These are phyloP conservation scores for Diceros bicornis DNA, from an alignment of 2,797 vertebrate species.

Conservation along the genomic window DNA sequence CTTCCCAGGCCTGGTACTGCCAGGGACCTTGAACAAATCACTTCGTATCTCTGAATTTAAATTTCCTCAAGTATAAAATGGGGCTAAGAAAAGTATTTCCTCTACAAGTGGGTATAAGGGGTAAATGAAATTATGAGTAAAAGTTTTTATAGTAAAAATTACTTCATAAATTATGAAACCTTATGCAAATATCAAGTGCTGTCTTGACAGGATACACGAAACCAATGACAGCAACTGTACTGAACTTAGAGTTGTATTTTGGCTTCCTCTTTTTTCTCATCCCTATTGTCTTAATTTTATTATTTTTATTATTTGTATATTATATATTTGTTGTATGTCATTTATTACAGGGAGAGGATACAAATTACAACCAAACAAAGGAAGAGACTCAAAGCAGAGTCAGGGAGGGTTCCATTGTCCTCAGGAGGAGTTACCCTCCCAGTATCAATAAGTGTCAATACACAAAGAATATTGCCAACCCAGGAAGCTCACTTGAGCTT, in stretches of 20 bases:
- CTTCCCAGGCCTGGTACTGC: slow-evolving; percentile 13
- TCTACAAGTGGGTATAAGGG: not conserved
- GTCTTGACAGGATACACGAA: not conserved
- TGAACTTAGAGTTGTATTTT: slow-evolving; percentile 22
- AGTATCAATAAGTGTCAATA: not conserved
- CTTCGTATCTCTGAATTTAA: slow-evolving; percentile 6
- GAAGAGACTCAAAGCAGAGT: not conserved
- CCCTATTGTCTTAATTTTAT: slow-evolving; percentile 5
- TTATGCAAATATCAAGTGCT: slow-evolving; percentile 1
- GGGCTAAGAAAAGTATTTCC: not conserved
- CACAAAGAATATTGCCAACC: not conserved
- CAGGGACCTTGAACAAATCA: slow-evolving; percentile 20
- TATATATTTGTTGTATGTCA: not conserved
- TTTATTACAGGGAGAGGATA: slow-evolving; percentile 1
- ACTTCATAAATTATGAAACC: slow-evolving; percentile 49
- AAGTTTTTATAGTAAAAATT: slow-evolving; percentile 25
- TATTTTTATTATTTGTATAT: slow-evolving; percentile 37
- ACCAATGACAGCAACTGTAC: not conserved
- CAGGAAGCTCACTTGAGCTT: not conserved
- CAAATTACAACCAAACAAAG: slow-evolving; percentile 35
- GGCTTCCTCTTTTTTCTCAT: not conserved
- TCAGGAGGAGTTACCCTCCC: not conserved
- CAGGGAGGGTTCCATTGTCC: not conserved
- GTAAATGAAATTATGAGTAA: not conserved
- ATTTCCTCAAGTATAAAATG: slow-evolving; percentile 54